phyloP scores from a whole-genome alignment of 2,888 invertebrate species.

The Apamea epomidion region DNA sequence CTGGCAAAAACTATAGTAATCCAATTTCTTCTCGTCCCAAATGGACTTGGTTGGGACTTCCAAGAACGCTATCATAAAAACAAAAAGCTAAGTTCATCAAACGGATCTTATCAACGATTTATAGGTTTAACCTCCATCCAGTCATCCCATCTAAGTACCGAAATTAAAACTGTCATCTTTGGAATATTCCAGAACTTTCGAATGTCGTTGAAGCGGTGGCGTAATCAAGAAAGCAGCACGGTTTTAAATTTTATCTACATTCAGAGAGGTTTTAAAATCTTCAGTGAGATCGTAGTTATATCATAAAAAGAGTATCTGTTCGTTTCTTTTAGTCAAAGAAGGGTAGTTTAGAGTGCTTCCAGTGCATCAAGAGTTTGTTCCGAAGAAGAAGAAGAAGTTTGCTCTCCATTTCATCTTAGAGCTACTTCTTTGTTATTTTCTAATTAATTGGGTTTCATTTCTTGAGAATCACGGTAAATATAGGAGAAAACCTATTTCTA shows the following conservation, averaged over 20 bases:
- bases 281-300: slow-evolving; percentile 7
- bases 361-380: neutral
- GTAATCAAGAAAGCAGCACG: slow-evolving; percentile 19
- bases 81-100: slow-evolving; percentile 48
- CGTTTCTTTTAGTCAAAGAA: slow-evolving; percentile 22
- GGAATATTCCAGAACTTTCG: slow-evolving; percentile 41
- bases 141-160: slow-evolving; percentile 15
- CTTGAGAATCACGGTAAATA: neutral
- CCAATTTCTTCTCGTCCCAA: slow-evolving; percentile 20
- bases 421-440: neutral
- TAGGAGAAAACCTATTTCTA: neutral
- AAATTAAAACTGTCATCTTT: slow-evolving; percentile 49
- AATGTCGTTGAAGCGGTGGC: slow-evolving; percentile 26
- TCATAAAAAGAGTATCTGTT: slow-evolving; percentile 1
- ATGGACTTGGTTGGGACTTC: slow-evolving; percentile 12
- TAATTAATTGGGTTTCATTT: neutral
- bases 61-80: slow-evolving; percentile 37
- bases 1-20: slow-evolving; percentile 19
- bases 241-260: slow-evolving; percentile 37
- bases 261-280: slow-evolving; percentile 28
- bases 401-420: neutral
- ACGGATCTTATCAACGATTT: slow-evolving; percentile 56
- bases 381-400: neutral
- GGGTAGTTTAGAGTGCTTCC: neutral
- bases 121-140: slow-evolving; percentile 35